Base-by-base conservation (phyloP, 2,888 invertebrate genomes). In the Hyppa rectilinea region DNA sequence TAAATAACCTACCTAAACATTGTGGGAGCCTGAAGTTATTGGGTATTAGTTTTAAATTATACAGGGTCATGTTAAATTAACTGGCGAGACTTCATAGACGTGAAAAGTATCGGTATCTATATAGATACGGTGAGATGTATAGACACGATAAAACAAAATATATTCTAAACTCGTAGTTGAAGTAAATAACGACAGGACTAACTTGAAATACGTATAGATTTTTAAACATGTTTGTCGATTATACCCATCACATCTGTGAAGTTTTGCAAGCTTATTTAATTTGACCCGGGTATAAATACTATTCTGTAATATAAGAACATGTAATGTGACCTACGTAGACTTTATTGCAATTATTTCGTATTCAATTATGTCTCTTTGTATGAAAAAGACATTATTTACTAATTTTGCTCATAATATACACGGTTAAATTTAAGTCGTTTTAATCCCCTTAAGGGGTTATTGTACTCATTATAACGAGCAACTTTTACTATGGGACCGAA, bases 351-450 rank as follows among this genome's bases (percentile, higher is more conserved):
- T 78, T 78, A 81, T 69, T 59, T 67, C 43, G 12, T 59, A 47
- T 71, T 71, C 36, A 64, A 76, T 36, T 55, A 64, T 71, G 67
- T 74, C 38, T 74, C 40, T 67, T 60, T 45, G 29, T 75, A 47
- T 55, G 34, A 52, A 68, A 69, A 76, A 73, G 65, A 71, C 66
- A 71, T 62, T 70, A 6, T 67, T 71, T 64, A 56, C 50, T 71
- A 65, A 66, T 73, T 72, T 81, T 81, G 80, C 79, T 83, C 76
- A 79, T 70, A 58, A n/a, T n/a, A n/a, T n/a, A n/a, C n/a, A n/a
- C n/a, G n/a, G n/a, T n/a, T n/a, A n/a, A n/a, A n/a, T n/a, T n/a
- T n/a, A n/a, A n/a, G n/a, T n/a, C n/a, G n/a, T n/a, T n/a, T n/a
- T n/a, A n/a, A n/a, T n/a, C n/a, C n/a, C n/a, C n/a, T n/a, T n/a